These are phyloP conservation scores for Sebastes itinus DNA, from an alignment of 2,797 vertebrate genomes.

Conservation along the genomic window DNA sequence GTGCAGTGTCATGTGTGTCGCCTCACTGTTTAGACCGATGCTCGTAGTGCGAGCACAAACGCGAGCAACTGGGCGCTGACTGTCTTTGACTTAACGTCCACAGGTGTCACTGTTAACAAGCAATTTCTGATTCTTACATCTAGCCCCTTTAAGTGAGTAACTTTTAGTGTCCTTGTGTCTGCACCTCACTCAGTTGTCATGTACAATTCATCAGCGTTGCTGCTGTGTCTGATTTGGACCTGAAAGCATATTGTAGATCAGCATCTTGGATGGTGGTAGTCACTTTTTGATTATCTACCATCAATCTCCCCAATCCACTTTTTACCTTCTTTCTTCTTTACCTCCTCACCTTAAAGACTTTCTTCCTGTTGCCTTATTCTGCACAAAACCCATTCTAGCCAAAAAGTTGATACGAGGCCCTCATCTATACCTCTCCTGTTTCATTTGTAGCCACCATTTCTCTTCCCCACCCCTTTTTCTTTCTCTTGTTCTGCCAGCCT, in stretches of 20 bases:
- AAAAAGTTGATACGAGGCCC: not conserved
- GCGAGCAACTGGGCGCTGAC: no score
- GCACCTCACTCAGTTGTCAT: not conserved
- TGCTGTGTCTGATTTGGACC: not conserved
- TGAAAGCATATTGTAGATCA: not conserved
- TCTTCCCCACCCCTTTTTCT: not conserved
- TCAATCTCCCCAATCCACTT: not conserved
- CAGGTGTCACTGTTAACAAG: no score
- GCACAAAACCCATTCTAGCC: not conserved
- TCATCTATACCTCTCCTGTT: not conserved
- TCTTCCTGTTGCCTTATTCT: not conserved
- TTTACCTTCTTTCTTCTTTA: not conserved
- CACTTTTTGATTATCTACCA: not conserved
- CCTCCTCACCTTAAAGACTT: not conserved
- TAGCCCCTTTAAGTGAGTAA: not conserved
- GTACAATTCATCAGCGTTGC: not conserved
- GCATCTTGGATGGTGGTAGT: not conserved
- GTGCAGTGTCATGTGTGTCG: no score
- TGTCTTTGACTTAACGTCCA: no score
- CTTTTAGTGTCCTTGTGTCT: not conserved
- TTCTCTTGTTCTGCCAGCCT: not conserved
- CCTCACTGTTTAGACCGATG: no score
- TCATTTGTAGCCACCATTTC: conserved; percentile 11
- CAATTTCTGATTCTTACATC: no score
- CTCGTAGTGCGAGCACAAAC: no score